Evolutionary conservation across 2,888 invertebrate species (phyloP).

Genomic region (Lasioglossum oenotherae): DNA sequence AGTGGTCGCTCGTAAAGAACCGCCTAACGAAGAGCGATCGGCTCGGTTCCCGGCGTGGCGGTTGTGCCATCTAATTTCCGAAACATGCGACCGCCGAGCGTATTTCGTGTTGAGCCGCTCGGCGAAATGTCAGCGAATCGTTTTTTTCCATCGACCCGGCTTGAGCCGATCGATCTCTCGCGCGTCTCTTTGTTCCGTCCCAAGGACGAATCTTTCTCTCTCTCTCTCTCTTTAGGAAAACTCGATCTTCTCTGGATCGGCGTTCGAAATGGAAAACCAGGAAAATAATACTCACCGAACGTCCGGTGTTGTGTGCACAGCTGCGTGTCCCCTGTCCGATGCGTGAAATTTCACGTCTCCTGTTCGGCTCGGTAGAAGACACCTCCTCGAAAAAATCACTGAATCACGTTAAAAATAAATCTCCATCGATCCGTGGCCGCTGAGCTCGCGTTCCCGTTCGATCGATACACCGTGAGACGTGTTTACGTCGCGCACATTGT

Average conservation of each 20-base stretch:
- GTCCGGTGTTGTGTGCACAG: constrained; percentile 30
- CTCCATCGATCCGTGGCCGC: constrained; percentile 32
- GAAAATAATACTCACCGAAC: constrained; percentile 47
- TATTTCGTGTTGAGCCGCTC: not conserved
- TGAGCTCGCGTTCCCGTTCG: not conserved
- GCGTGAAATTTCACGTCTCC: not conserved
- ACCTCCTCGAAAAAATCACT: constrained; percentile 12
- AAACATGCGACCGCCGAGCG: constrained; percentile 18
- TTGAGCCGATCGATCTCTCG: not conserved
- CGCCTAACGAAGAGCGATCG: constrained; percentile 29
- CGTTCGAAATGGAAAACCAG: not conserved
- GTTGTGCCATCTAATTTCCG: constrained; percentile 22
- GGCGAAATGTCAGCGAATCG: not conserved
- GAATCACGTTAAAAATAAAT: constrained; percentile 38
- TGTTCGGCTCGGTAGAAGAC: too few species aligned
- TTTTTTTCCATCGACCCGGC: not conserved
- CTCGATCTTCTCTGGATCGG: not conserved
- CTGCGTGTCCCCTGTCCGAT: constrained; percentile 16
- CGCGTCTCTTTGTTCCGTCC: not conserved
- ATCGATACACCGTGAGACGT: constrained; percentile 5
- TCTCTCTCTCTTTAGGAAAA: not conserved
- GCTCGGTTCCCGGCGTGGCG: constrained; percentile 15
- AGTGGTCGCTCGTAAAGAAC: constrained; percentile 41
- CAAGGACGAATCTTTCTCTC: not conserved
- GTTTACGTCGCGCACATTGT: constrained; percentile 14